These are phyloP conservation scores for Mesorhabditis spiculigera DNA, from an alignment of 2,888 invertebrate species.

Conservation along the genomic window DNA sequence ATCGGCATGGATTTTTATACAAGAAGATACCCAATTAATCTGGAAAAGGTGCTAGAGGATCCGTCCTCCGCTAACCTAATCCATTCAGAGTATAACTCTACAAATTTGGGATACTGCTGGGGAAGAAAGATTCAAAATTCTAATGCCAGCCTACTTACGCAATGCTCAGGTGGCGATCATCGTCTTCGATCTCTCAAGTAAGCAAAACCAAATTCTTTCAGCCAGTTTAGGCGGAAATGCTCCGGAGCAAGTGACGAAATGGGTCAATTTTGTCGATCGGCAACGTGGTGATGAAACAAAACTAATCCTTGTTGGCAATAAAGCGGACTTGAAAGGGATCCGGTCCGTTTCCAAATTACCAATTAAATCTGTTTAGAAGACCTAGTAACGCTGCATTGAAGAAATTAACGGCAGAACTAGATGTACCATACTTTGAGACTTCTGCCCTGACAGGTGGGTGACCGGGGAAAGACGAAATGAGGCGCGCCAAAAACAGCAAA, in stretches of 20 bases:
- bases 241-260: not conserved
- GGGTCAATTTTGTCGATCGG: not conserved
- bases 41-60: not conserved
- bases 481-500: too few species aligned
- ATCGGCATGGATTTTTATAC: conserved; percentile 1
- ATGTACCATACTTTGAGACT: not conserved
- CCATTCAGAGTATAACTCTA: not conserved
- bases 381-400: not conserved
- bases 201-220: not conserved
- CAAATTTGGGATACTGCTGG: conserved; percentile 5
- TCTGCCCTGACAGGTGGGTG: not conserved
- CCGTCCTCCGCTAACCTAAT: not conserved
- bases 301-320: not conserved
- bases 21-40: not conserved
- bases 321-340: conserved; percentile 1
- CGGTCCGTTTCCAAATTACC: not conserved
- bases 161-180: not conserved
- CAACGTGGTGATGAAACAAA: not conserved
- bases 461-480: too few species aligned
- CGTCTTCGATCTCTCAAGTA: not conserved
- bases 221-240: not conserved
- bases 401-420: conserved; percentile 1
- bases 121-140: not conserved
- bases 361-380: not conserved
- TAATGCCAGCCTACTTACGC: not conserved